Percentiles rank a stretch among this genome's conserved stretches.
Evolutionary conservation across 1,140 invertebrate genomes (phyloP).

Genomic region (Ericerus pela): DNA sequence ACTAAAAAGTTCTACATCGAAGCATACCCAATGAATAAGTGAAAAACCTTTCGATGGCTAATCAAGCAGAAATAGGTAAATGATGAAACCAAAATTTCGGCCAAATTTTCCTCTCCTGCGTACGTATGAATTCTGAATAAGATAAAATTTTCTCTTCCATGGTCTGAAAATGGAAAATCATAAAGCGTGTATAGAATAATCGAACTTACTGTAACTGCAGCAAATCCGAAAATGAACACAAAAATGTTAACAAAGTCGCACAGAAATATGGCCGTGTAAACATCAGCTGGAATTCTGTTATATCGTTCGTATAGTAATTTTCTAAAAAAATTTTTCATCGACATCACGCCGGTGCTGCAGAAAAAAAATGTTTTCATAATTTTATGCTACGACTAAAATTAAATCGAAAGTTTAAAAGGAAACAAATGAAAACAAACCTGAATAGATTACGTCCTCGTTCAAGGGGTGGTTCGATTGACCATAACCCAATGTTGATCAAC

Average conservation of each 20-base stretch:
- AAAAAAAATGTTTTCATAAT: background rate
- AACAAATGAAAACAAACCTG: background rate
- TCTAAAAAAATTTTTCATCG: background rate
- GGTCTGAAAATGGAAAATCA: constrained; percentile 1
- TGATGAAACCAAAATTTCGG: too few relatives aligned
- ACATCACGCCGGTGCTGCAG: background rate
- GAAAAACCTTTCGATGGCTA: too few relatives aligned
- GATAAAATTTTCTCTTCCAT: background rate
- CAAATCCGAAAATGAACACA: constrained; percentile 90
- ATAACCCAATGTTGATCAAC: background rate
- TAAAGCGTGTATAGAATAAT: background rate
- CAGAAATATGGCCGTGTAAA: constrained; percentile 96
- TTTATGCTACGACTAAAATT: background rate
- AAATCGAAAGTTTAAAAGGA: too few relatives aligned
- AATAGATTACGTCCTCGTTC: background rate
- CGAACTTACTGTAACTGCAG: constrained; percentile 55
- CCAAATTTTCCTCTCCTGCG: too few relatives aligned
- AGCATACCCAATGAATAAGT: too few relatives aligned
- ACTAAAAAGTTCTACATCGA: too few relatives aligned
- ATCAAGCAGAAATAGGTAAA: too few relatives aligned
- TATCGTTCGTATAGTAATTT: constrained; percentile 44
- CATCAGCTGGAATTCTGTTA: constrained; percentile 74
- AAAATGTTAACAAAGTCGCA: constrained; percentile 98
- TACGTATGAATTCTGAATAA: constrained; percentile 12
- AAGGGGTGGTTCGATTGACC: background rate